These are phyloP conservation scores for Psettodes erumei DNA, from an alignment of 2,113 vertebrate species.

Conservation along the genomic window DNA sequence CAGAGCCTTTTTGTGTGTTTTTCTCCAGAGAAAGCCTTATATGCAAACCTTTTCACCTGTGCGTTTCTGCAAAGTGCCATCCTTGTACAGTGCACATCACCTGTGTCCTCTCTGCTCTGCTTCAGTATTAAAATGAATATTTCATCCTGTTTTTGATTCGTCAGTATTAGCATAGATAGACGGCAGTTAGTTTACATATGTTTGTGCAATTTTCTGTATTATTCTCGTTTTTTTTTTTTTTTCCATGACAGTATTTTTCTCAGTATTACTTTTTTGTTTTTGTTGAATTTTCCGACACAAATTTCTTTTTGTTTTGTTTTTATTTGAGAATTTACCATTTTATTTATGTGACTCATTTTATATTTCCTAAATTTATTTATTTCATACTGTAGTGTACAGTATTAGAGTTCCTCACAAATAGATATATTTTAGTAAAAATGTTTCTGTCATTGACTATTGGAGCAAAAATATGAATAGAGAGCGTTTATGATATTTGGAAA, in stretches of 20 bases:
- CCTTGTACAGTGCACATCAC: conserved; percentile 94
- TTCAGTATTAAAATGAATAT: conserved; percentile 89
- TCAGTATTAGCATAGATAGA: conserved; percentile 96
- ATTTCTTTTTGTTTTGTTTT: conserved; percentile 94
- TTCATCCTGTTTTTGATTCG: conserved; percentile 93
- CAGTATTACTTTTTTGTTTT: conserved; percentile 91
- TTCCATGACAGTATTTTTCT: conserved; percentile 83
- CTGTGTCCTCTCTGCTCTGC: conserved; percentile 91
- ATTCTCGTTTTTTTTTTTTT: conserved; percentile 34
- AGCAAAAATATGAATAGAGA: conserved; percentile 95
- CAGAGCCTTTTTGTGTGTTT: conserved; percentile 90
- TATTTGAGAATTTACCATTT: conserved; percentile 94
- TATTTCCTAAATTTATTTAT: conserved; percentile 99
- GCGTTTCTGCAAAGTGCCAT: conserved; percentile 98
- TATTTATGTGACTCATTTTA: conserved; percentile 99
- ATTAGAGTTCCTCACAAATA: conserved; percentile 99
- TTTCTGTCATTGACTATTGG: conserved; percentile 96
- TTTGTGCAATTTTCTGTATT: conserved; percentile 98
- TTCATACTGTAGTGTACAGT: conserved; percentile 99
- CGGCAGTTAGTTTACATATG: conserved; percentile 97
- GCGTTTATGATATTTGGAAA: conserved; percentile 95
- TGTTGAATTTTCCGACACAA: conserved; percentile 87
- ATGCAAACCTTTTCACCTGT: conserved; percentile 98
- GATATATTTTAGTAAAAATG: conserved; percentile 99
- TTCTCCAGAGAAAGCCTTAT: conserved; percentile 92